Conservation (phyloP, 2,888 invertebrate species). For the Tenthredo distinguenda region DNA sequence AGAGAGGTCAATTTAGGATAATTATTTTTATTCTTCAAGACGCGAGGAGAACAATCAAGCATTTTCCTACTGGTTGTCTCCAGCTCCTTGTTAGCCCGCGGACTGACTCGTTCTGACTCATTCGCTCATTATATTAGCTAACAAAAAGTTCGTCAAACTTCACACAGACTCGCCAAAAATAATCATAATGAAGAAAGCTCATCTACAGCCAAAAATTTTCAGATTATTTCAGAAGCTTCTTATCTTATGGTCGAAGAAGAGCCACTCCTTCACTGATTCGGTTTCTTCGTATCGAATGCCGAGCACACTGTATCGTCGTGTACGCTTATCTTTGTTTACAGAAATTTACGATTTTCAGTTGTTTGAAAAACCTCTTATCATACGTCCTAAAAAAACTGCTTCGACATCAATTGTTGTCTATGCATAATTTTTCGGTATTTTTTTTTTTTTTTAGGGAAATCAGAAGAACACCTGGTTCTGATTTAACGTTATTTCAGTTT, state of each 20-base stretch:
- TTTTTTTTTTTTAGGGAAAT: no score
- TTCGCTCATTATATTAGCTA: conserved; percentile 11
- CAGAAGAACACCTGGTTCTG: background rate
- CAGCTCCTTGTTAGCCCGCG: background rate
- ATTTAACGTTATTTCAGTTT: background rate
- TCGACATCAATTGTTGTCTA: no score
- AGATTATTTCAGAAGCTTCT: background rate
- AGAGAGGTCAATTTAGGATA: conserved; percentile 55
- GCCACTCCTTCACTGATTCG: background rate
- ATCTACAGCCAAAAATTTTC: background rate
- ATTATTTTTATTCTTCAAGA: conserved; percentile 56
- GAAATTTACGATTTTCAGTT: background rate
- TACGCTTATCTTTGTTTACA: background rate
- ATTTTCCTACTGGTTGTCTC: background rate
- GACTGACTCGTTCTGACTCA: conserved; percentile 13
- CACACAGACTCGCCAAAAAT: background rate
- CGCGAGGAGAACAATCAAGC: conserved; percentile 32
- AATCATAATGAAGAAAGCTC: background rate
- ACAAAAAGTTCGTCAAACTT: conserved; percentile 30
- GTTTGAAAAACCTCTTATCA: background rate
- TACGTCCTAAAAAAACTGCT: background rate
- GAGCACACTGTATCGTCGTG: background rate
- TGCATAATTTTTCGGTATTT: no score
- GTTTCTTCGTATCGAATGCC: background rate
- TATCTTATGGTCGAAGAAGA: no score